Base-by-base conservation (phyloP, 2,113 vertebrate species). In the Hemibagrus wyckioides region DNA sequence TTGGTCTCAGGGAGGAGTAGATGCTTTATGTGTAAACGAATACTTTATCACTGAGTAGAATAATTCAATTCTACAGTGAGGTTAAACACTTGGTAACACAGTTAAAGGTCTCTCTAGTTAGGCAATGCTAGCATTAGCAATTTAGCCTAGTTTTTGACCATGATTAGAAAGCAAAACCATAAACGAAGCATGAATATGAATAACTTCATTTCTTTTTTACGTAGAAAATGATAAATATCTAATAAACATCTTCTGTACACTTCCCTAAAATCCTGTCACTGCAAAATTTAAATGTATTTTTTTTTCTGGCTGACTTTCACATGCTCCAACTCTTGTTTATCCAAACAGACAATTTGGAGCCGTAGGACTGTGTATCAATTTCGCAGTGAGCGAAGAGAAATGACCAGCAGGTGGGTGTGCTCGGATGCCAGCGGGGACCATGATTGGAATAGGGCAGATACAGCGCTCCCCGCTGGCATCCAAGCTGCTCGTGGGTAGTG, bases 361-460 rank as follows among this genome's bases (percentile, higher is more conserved):
- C 79, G 56, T 85, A 84, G 48, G 73, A 85, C 88, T 76, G 44
- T 71, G 88, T 89, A 83, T 80, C 85, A 71, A 48, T 84, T 85
- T 76, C 36, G 28, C 86, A 48, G 76, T 44, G 85, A 85, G 88
- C 41, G 69, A 76, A 80, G 86, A 87, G 88, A 88, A 82, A 85
- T 88, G 87, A 87, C 83, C 84, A 80, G 90, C 90, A 91, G 90
- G 90, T 89, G 90, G 90, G 75, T 87, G 59, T 75, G 87, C 87
- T 89, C 67, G 59, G 52, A 28, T 88, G 83, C 87, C 90, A 87
- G 87, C 90, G 76, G 80, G 87, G 87, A 30, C 71, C 71, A 61
- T 73, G 65, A 83, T 85, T 88, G 90, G 90, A 89, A 88, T 39
- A 69, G 77, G 71, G 67, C 80, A 69, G 82, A 87, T 57, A 30